Conservation (phyloP, 2,797 vertebrate genomes). For the Semaprochilodus insignis region DNA sequence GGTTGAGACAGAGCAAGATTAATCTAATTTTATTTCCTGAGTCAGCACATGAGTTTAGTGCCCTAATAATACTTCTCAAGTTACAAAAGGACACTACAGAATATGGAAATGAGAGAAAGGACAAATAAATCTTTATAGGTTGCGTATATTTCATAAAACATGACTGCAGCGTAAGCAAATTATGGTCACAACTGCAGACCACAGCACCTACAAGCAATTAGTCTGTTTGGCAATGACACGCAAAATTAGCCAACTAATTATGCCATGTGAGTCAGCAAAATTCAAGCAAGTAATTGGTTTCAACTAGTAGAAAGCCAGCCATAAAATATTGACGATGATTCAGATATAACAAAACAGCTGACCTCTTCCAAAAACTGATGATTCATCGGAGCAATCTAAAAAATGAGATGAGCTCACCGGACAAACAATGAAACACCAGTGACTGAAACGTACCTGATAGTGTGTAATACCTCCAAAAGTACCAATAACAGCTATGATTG, state of each 20-base stretch:
- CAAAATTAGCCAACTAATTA: constrained; percentile 38
- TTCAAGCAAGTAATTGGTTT: not conserved
- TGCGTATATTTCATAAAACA: constrained; percentile 37
- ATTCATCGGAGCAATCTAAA: not conserved
- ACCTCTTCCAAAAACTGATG: not conserved
- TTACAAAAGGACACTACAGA: constrained; percentile 30
- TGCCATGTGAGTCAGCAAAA: constrained; percentile 33
- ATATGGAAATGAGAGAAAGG: constrained; percentile 49
- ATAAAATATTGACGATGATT: constrained; percentile 1
- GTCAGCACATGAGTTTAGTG: constrained; percentile 56
- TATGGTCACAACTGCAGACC: constrained; percentile 38
- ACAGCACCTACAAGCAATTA: constrained; percentile 14
- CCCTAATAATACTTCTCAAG: constrained; percentile 34
- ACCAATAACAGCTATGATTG: too few relatives aligned
- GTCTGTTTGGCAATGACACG: constrained; percentile 35
- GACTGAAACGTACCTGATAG: too few relatives aligned
- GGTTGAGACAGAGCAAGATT: constrained; percentile 26
- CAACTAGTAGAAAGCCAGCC: constrained; percentile 7
- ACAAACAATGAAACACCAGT: too few relatives aligned
- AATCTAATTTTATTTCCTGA: constrained; percentile 42
- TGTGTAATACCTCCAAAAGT: too few relatives aligned
- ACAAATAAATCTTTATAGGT: constrained; percentile 50
- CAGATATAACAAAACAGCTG: not conserved
- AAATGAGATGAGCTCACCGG: too few relatives aligned
- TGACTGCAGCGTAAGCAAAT: constrained; percentile 42